These are phyloP conservation scores for Beroe forskalii DNA, from an alignment of 37 sponge, comb jelly and placozoan genomes.

Conservation along the genomic window DNA sequence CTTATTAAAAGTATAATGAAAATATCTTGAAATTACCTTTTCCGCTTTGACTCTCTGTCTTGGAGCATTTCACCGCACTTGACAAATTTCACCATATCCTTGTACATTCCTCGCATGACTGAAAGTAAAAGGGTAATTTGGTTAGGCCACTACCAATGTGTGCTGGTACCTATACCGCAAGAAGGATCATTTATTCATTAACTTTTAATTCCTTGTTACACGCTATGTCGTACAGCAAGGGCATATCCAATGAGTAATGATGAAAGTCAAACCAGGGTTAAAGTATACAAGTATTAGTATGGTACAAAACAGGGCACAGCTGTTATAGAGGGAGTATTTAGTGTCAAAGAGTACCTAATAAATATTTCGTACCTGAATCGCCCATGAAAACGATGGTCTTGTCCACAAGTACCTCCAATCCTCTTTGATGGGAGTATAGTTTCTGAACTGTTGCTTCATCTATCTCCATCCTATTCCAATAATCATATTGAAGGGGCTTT, in stretches of 20 bases:
- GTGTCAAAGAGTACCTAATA: not conserved
- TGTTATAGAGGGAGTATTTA: too few relatives aligned
- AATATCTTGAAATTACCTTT: not conserved
- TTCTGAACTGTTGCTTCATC: not conserved
- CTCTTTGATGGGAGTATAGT: not conserved
- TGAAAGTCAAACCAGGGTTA: too few relatives aligned
- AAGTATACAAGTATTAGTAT: too few relatives aligned
- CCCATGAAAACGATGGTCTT: not conserved
- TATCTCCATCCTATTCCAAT: not conserved
- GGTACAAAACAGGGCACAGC: too few relatives aligned
- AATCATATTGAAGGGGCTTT: not conserved
- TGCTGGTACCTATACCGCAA: too few relatives aligned
- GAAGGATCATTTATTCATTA: too few relatives aligned
- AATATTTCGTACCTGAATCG: not conserved
- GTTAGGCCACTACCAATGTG: too few relatives aligned
- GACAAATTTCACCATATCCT: slow-evolving; percentile 1
- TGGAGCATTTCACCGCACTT: slow-evolving; percentile 10
- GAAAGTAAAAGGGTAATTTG: not conserved
- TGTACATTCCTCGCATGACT: slow-evolving; percentile 33
- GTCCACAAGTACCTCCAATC: not conserved
- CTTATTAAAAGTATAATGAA: too few relatives aligned
- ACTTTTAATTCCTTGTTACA: too few relatives aligned
- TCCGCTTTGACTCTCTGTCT: not conserved
- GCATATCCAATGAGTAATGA: too few relatives aligned
- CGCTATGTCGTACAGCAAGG: too few relatives aligned